Conservation (phyloP, 2,797 vertebrate genomes). For the Anniella stebbinsi region DNA sequence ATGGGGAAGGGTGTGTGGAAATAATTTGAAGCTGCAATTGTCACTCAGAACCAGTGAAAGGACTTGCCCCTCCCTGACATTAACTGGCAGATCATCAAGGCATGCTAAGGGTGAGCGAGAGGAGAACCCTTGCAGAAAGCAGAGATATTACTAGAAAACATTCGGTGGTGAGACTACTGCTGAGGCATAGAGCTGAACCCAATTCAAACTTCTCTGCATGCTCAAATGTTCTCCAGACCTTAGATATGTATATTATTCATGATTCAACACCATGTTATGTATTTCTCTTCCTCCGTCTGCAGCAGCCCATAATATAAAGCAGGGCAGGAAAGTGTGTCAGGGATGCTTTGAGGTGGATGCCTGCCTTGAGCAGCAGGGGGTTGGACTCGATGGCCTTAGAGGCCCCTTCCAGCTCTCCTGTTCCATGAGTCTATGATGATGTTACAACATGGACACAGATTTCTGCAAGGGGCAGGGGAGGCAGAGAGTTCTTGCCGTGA, state of each 20-base stretch:
- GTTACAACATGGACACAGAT: background rate
- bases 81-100: background rate
- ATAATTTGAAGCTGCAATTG: slow-evolving; percentile 21
- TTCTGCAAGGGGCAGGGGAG: background rate
- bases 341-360: no score
- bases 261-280: no score
- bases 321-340: background rate
- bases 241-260: background rate
- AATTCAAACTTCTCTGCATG: background rate
- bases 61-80: rapidly evolving
- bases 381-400: no score
- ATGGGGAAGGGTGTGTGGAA: background rate
- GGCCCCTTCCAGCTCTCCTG: no score
- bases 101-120: slow-evolving; percentile 8
- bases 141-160: background rate
- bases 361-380: no score
- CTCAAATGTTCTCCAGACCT: background rate
- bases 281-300: no score
- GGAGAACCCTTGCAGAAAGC: background rate
- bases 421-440: no score
- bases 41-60: background rate
- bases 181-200: background rate
- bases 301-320: background rate
- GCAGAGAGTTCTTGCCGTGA: no score
- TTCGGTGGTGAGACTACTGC: background rate